Evolutionary conservation across 1,140 invertebrate genomes (phyloP).

Genomic region (Nomia melanderi): DNA sequence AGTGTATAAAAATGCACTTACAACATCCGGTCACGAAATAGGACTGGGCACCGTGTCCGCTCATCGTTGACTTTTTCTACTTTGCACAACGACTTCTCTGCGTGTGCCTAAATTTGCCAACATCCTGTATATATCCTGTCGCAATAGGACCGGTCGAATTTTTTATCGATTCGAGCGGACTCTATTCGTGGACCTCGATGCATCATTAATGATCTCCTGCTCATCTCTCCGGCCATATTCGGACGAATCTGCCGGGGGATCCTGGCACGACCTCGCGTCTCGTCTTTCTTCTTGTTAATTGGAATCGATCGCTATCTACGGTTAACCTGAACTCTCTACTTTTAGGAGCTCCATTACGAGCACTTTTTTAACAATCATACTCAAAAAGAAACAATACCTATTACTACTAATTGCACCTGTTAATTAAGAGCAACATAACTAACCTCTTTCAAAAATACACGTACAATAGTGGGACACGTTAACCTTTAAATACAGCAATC

Average conservation of each 20-base stretch:
- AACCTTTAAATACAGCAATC: too few relatives aligned
- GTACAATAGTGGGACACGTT: too few relatives aligned
- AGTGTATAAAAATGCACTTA: too few relatives aligned
- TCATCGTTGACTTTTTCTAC: neutral
- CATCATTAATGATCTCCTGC: constrained; percentile 10
- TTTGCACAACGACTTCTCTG: neutral
- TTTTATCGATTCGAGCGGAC: neutral
- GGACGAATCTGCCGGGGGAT: neutral
- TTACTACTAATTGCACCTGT: too few relatives aligned
- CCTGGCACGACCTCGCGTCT: neutral
- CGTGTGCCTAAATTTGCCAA: neutral
- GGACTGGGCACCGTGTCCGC: too few relatives aligned
- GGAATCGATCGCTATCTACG: neutral
- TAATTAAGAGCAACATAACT: too few relatives aligned
- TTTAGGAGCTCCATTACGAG: neutral
- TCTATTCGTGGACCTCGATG: constrained; percentile 10
- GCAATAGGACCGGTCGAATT: constrained; percentile 2
- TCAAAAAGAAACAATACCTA: too few relatives aligned
- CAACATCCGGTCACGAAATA: too few relatives aligned
- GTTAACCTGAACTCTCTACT: neutral
- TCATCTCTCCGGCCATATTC: constrained; percentile 13
- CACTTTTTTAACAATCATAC: too few relatives aligned
- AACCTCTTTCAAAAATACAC: too few relatives aligned
- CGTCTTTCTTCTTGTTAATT: neutral
- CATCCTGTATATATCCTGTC: constrained; percentile 1